Percentiles rank a stretch among this genome's conserved stretches.
Conservation (phyloP, 2,113 vertebrate genomes). For the Petaurus breviceps region DNA sequence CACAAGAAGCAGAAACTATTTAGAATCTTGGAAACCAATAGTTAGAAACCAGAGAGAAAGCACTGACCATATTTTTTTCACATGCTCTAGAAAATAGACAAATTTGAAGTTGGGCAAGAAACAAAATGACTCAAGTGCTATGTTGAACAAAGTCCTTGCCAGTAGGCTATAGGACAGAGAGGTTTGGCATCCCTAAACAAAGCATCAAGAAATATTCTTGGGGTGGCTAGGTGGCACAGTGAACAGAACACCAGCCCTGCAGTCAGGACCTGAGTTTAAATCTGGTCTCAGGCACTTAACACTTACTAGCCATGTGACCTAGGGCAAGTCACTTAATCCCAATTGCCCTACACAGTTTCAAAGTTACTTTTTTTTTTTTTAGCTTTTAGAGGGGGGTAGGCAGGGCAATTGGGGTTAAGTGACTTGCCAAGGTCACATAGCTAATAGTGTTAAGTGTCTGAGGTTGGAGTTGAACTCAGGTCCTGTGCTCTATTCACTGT, state of each 20-base stretch:
- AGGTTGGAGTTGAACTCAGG: no score
- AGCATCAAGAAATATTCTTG: neutral
- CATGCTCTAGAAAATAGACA: neutral
- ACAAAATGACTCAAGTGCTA: neutral
- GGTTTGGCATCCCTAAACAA: neutral
- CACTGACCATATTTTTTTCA: constrained; percentile 1
- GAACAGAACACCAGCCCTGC: no score
- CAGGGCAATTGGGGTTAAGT: no score
- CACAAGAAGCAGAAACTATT: constrained; percentile 43
- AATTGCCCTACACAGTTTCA: neutral
- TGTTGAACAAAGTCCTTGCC: neutral
- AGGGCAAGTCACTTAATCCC: no score
- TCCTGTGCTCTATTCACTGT: no score
- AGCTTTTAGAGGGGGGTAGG: no score
- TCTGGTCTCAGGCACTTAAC: no score
- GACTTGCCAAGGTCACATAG: no score
- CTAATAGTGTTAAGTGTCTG: no score
- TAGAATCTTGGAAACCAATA: neutral
- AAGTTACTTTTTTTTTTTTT: neutral
- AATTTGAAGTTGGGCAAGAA: neutral
- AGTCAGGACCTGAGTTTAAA: no score
- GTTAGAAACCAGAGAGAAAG: neutral
- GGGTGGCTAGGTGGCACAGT: no score
- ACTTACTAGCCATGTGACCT: no score
- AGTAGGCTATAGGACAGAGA: neutral